A percentile compares a stretch with the other conserved stretches of the same genome.
These are phyloP conservation scores for Galerucella pusilla DNA, from an alignment of 2,888 invertebrate species.

Conservation along the genomic window DNA sequence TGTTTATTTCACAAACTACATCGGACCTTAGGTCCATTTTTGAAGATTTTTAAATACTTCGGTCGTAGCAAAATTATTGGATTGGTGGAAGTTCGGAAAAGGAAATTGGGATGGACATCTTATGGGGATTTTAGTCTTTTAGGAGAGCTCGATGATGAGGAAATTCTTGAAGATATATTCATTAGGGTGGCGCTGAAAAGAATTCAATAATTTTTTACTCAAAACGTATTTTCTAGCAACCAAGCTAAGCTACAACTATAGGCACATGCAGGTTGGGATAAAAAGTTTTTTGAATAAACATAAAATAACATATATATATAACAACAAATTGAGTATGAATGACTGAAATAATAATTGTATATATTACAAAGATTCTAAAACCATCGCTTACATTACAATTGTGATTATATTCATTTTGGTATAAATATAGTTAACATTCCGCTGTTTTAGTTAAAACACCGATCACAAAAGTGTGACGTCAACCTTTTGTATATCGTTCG, in stretches of 20 bases:
- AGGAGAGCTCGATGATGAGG: conserved; percentile 26
- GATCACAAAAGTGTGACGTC: too few relatives aligned
- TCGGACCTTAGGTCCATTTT: conserved; percentile 24
- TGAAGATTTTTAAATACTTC: conserved; percentile 9
- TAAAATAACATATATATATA: too few relatives aligned
- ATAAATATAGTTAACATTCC: too few relatives aligned
- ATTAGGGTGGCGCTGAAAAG: conserved; percentile 39
- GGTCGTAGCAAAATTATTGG: not conserved
- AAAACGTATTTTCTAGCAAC: not conserved
- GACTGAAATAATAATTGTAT: too few relatives aligned
- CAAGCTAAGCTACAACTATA: not conserved
- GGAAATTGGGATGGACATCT: conserved; percentile 23
- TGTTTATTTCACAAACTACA: conserved; percentile 16
- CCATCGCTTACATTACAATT: too few relatives aligned
- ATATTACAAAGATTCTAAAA: too few relatives aligned
- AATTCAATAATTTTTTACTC: not conserved
- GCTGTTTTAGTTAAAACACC: too few relatives aligned
- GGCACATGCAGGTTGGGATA: too few relatives aligned
- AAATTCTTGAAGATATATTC: conserved; percentile 35
- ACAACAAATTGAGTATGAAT: too few relatives aligned
- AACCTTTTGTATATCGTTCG: too few relatives aligned
- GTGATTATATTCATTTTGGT: too few relatives aligned
- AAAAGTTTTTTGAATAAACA: too few relatives aligned
- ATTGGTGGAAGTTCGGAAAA: not conserved
- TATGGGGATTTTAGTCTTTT: conserved; percentile 37